Evolutionary conservation across 2,113 vertebrate genomes (phyloP).

Genomic region (Tachycineta bicolor): DNA sequence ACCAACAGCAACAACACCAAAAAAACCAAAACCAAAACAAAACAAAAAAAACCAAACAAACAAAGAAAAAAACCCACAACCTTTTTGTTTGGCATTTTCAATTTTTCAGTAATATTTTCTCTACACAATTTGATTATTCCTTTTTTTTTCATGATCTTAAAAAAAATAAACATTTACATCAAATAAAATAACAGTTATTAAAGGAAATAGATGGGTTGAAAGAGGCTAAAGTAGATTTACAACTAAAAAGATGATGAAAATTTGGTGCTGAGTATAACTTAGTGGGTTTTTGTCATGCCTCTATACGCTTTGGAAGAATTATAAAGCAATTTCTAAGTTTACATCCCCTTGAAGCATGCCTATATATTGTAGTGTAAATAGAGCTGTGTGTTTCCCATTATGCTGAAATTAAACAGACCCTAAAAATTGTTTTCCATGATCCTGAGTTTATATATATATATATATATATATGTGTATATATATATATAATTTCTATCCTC

Average conservation of each 20-base stretch:
- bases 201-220: neutral
- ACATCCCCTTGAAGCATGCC: neutral
- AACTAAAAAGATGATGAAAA: neutral
- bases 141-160: neutral
- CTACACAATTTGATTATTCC: neutral
- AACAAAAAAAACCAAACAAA: too few relatives aligned
- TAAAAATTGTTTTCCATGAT: neutral
- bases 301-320: neutral
- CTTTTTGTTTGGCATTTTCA: neutral
- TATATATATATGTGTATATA: neutral
- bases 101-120: neutral
- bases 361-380: neutral
- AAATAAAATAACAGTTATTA: neutral
- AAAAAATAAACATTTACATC: neutral
- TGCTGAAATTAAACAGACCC: neutral
- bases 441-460: neutral
- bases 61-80: neutral
- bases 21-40: too few relatives aligned
- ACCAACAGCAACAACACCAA: too few relatives aligned
- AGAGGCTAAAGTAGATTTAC: neutral
- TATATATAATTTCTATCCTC: neutral
- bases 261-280: neutral
- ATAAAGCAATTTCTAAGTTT: neutral
- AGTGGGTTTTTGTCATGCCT: neutral
- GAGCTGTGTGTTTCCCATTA: neutral